Base-by-base conservation (phyloP, 2,888 invertebrate species). In the Podotricha telesiphe region DNA sequence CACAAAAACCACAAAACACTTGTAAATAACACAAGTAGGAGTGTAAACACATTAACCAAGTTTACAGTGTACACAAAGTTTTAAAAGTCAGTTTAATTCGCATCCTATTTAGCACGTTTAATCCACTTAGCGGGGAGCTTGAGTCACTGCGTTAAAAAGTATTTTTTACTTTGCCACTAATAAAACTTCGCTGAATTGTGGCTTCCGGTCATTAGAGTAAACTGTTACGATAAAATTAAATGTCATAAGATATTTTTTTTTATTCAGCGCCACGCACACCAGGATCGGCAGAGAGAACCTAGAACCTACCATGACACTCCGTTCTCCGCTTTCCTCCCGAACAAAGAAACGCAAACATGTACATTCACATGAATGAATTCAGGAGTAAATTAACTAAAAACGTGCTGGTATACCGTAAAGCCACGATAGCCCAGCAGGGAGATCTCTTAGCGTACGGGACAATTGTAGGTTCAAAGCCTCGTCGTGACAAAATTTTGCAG, bases 41-140 rank as follows among this genome's bases (percentile, higher is more conserved):
- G 48, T 34, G 62, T 48, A 62, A 34, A 63, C 55, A 63, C 62
- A 68, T 48, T 47, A 40, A 34, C 22, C 56, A 48, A 68, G 51
- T 68, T 63, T 50, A 19, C 48, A 61, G 47, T 61, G 34, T 64
- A 55, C 28, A 55, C 55, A 68, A 68, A 64, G 68, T 68, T 65
- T n/a, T 65, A 67, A 53, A 67, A 64, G 64, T 71, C 65, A 62
- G 47, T 66, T 66, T 69, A 66, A 71, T 71, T 69, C 66, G 65
- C 69, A 68, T 71, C 71, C 69, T 65, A 71, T 71, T 71, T 71
- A 69, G 63, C 66, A 48, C 68, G 56, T 71, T 68, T 71, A 71
- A 69, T 71, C 66, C 66, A 71, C 68, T 71, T 71, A 71, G 65
- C 34, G 13, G 47, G 48, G 28, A 28, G 62, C 47, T 48, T 62